Conservation (phyloP, 2,888 invertebrate species). For the Ichneumoninae sp. region DNA sequence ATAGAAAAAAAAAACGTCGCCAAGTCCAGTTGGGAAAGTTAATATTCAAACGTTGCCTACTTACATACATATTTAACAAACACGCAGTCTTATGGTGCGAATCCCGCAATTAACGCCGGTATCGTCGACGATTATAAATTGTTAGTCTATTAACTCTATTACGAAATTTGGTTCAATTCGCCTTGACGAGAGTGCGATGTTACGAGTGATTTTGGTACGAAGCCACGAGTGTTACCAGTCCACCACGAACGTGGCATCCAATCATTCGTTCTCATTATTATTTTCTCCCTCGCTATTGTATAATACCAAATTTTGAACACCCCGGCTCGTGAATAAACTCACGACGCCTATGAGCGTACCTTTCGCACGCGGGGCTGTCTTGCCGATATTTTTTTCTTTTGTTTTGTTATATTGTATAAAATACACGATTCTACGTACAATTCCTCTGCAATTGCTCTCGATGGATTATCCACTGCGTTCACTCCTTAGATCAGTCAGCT, state of each 20-base stretch:
- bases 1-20: conserved; percentile 46
- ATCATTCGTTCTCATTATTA: not conserved
- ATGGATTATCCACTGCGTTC: conserved; percentile 52
- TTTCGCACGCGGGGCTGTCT: conserved; percentile 6
- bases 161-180: conserved; percentile 78
- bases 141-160: conserved; percentile 56
- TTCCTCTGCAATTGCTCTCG: conserved; percentile 62
- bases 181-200: conserved; percentile 72
- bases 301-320: conserved; percentile 17
- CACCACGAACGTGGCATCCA: conserved; percentile 3
- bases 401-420: conserved; percentile 57
- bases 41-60: conserved; percentile 68
- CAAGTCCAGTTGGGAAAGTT: conserved; percentile 24
- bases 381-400: conserved; percentile 5
- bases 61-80: conserved; percentile 80
- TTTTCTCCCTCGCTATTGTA: not conserved
- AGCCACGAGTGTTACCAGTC: conserved; percentile 51
- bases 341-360: conserved; percentile 24
- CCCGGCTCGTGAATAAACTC: conserved; percentile 23
- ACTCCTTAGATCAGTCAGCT: conserved; percentile 37
- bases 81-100: conserved; percentile 82
- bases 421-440: conserved; percentile 65
- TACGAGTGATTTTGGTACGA: conserved; percentile 71
- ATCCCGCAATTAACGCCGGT: conserved; percentile 52
- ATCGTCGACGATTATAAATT: conserved; percentile 45